These are phyloP conservation scores for Actinia equina DNA, from an alignment of 64 coral and sea anemone species.

Conservation along the genomic window DNA sequence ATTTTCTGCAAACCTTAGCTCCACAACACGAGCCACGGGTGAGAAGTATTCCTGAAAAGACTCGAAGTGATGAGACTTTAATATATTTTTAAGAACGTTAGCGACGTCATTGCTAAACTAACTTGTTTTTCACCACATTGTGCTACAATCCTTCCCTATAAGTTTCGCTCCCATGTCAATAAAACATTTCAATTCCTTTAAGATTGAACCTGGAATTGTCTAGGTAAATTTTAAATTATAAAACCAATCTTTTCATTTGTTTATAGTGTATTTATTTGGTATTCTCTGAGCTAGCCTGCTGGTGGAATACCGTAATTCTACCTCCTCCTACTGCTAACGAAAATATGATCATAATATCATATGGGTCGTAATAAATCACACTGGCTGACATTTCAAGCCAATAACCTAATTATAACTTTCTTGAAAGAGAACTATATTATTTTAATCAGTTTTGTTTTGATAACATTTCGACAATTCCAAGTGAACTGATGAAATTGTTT, in stretches of 20 bases:
- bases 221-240: background rate
- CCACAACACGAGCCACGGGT: conserved; percentile 9
- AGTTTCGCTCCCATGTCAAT: conserved; percentile 12
- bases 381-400: background rate
- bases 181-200: background rate
- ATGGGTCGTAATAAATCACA: conserved; percentile 1
- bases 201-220: background rate
- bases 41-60: conserved; percentile 4
- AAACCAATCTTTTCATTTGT: background rate
- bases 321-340: background rate
- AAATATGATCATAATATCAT: conserved; percentile 8
- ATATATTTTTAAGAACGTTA: conserved; percentile 18
- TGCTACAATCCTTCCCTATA: background rate
- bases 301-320: background rate
- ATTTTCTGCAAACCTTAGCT: conserved; percentile 29
- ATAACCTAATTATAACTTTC: conserved; percentile 27
- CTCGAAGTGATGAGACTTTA: conserved; percentile 13
- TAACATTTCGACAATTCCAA: background rate
- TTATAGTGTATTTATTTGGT: background rate
- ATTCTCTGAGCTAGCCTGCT: background rate
- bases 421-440: conserved; percentile 28
- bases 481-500: background rate
- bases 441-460: conserved; percentile 10
- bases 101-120: background rate
- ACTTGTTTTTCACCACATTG: background rate